Base-by-base conservation (phyloP, 1,140 invertebrate species). In the Atopsyche davidsoni region DNA sequence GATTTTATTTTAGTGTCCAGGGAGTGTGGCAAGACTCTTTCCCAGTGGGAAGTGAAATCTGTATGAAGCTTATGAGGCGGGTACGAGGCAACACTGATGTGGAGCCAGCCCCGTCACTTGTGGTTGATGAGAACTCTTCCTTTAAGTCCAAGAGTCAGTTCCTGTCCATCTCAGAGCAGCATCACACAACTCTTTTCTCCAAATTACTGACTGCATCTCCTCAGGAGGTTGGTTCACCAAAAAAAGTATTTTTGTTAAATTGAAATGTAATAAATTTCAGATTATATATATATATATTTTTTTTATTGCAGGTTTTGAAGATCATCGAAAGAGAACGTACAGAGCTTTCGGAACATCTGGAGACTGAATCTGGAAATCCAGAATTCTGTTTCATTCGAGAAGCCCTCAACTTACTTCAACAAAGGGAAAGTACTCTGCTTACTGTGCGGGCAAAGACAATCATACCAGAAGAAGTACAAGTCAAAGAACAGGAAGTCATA, bases 381-480 rank as follows among this genome's bases (percentile, higher is more conserved):
- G 92, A 95, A 72, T 77, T 81, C 58, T 82, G 84, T 60, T 96
- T 92, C 62, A 82, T 95, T 53, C 80, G 93, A 61, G 78, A 90
- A 67, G 91, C 91, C 23, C 68, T 90, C 14, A 60, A 75, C 18
- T 75, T 82, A 60, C 68, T 90, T 6, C 67, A 73, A 46, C 65
- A 70, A 58, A 63, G 77, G 57, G 66, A 66, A 59, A 46, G 16
- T 21, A 16, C 14, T 32, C 38, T 56, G 17, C 44, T 42, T 6
- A 16, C 46, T 16, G 14, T n/a, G n/a, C n/a, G n/a, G n/a, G n/a
- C n/a, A n/a, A n/a, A n/a, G 43, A 60, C 67, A 61, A 59, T 70
- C 0, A 64, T 66, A 52, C 10, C 49, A 6, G 67, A 67, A 38
- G 64, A 66, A 53, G 59, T 64, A 18, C 54, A 62, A 3, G 58